phyloP scores from a whole-genome alignment of 2,888 invertebrate genomes.

The Diogma glabrata region DNA sequence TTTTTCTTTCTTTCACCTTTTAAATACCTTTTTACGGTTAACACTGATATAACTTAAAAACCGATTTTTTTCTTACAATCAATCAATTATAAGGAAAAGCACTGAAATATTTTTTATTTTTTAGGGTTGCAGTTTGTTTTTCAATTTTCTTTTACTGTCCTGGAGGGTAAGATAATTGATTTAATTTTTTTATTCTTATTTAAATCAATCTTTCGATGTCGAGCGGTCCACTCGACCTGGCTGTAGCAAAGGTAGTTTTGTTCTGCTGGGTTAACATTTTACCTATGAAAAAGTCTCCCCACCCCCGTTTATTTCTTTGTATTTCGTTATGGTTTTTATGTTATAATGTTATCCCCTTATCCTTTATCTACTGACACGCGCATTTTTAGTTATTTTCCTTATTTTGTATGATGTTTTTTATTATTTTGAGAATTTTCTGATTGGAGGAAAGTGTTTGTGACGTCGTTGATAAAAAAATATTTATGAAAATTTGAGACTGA shows the following conservation, averaged over 20 bases:
- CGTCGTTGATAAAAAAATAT: too few relatives aligned
- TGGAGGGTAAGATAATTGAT: too few relatives aligned
- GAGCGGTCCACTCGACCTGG: conserved; percentile 35
- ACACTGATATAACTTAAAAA: too few relatives aligned
- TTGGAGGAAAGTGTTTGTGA: conserved; percentile 17
- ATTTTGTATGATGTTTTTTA: too few relatives aligned
- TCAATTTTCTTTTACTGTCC: too few relatives aligned
- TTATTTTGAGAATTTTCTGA: conserved; percentile 14
- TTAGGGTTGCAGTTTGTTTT: conserved; percentile 2
- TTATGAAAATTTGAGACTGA: too few relatives aligned
- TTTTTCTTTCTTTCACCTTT: neutral
- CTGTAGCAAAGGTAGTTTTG: conserved; percentile 39
- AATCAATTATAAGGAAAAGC: too few relatives aligned
- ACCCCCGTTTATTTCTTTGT: conserved; percentile 17
- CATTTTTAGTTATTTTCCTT: too few relatives aligned
- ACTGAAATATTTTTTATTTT: too few relatives aligned
- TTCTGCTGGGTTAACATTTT: conserved; percentile 27
- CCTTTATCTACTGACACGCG: conserved; percentile 12
- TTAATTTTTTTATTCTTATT: conserved; percentile 12
- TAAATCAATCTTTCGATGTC: conserved; percentile 21
- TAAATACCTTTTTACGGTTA: neutral
- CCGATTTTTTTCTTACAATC: too few relatives aligned
- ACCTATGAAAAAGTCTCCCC: conserved; percentile 20
- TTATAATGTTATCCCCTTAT: conserved; percentile 3
- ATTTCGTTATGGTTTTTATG: neutral